These are phyloP conservation scores for Homarus gammarus DNA, from an alignment of 2,888 invertebrate genomes.

Conservation along the genomic window DNA sequence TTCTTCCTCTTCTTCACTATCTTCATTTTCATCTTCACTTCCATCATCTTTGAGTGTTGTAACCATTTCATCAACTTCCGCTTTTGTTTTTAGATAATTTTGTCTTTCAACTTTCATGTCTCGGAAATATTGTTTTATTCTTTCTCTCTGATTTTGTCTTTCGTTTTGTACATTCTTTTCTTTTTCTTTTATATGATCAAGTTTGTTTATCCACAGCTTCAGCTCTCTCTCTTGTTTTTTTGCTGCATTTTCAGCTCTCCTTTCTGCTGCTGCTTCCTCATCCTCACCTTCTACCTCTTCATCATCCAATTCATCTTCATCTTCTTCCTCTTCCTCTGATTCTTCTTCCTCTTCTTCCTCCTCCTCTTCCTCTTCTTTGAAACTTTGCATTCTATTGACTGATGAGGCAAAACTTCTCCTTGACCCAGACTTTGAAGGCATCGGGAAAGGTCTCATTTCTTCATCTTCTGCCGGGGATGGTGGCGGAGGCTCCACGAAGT, in stretches of 20 bases:
- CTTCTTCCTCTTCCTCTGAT: conserved; percentile 45
- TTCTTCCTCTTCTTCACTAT: conserved; percentile 78
- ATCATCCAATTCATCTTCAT: conserved; percentile 29
- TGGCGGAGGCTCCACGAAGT: conserved; percentile 41
- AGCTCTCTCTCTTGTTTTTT: conserved; percentile 39
- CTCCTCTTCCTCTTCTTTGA: conserved; percentile 79
- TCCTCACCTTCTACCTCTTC: conserved; percentile 38
- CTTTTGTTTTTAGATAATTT: conserved; percentile 68
- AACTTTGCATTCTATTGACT: conserved; percentile 71
- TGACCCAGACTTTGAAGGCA: conserved; percentile 61
- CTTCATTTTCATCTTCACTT: conserved; percentile 86
- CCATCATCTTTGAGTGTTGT: conserved; percentile 90
- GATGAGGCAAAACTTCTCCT: conserved; percentile 67
- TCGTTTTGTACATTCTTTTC: conserved; percentile 80
- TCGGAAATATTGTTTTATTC: conserved; percentile 82
- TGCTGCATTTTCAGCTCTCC: conserved; percentile 77
- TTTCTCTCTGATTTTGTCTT: conserved; percentile 87
- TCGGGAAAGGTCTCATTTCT: conserved; percentile 40
- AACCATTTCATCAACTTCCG: conserved; percentile 80
- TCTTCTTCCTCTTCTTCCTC: conserved; percentile 51
- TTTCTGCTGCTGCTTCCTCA: conserved; percentile 86
- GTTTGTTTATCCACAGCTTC: conserved; percentile 44
- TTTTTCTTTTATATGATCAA: conserved; percentile 43
- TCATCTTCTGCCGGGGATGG: conserved; percentile 25
- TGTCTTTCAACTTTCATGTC: conserved; percentile 67